Percentiles rank a stretch among this genome's conserved stretches.
These are phyloP conservation scores for Lineus longissimus DNA, from an alignment of 1,140 invertebrate species.

Conservation along the genomic window DNA sequence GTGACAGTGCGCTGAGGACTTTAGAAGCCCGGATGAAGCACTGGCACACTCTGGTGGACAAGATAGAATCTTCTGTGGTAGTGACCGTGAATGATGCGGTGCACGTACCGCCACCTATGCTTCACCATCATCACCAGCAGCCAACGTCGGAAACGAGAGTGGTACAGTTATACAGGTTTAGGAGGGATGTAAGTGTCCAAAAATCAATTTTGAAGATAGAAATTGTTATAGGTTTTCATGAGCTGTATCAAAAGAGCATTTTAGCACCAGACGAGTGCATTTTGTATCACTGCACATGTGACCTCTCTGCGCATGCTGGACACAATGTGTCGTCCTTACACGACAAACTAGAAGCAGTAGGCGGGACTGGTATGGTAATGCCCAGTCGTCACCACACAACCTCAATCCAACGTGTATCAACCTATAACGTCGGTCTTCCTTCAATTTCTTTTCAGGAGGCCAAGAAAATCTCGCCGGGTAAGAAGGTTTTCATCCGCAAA, in stretches of 20 bases:
- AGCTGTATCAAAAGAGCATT: too few species aligned
- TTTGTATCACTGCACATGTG: too few species aligned
- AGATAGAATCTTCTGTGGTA: not conserved
- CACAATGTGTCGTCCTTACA: too few species aligned
- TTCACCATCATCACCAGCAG: not conserved
- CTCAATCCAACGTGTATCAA: too few species aligned
- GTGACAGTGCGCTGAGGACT: constrained; percentile 1
- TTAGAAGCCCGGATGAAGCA: constrained; percentile 8
- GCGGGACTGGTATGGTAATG: too few species aligned
- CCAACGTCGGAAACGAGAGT: not conserved
- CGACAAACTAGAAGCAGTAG: too few species aligned
- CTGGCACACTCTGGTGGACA: constrained; percentile 10
- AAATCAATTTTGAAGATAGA: not conserved
- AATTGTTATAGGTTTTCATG: too few species aligned
- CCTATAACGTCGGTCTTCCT: too few species aligned
- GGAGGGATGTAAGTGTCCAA: not conserved
- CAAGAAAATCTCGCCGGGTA: constrained; percentile 5
- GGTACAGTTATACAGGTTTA: not conserved
- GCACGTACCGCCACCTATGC: too few species aligned
- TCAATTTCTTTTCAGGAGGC: not conserved
- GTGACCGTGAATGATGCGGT: not conserved
- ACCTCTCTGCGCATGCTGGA: too few species aligned
- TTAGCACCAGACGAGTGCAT: too few species aligned
- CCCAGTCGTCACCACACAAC: too few species aligned
- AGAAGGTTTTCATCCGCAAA: constrained; percentile 7